These are phyloP conservation scores for Cherax quadricarinatus DNA, from an alignment of 1,140 invertebrate genomes.

Conservation along the genomic window DNA sequence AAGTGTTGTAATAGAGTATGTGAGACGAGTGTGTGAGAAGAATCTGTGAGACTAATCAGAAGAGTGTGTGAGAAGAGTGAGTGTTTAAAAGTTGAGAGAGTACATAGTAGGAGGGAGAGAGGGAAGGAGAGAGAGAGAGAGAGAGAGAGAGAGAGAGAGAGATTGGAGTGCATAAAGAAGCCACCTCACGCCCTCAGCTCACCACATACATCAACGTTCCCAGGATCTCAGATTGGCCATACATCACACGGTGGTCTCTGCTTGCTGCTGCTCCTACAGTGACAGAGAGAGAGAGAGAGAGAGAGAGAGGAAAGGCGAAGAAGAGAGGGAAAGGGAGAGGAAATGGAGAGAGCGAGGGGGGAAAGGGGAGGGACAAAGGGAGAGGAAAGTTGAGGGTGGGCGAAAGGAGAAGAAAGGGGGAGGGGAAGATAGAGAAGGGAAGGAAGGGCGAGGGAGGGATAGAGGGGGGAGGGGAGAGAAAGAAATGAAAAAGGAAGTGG, in stretches of 20 bases:
- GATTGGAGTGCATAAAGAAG: not conserved
- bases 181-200: not conserved
- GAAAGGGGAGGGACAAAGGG: no score
- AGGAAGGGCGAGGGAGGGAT: not conserved
- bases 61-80: no score
- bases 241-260: not conserved
- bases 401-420: slow-evolving; percentile 16
- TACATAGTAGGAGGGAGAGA: no score
- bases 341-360: not conserved
- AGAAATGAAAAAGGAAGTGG: not conserved
- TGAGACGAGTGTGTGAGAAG: no score
- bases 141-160: not conserved
- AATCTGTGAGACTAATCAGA: no score
- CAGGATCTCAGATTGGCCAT: not conserved
- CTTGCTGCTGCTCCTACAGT: not conserved
- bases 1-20: no score
- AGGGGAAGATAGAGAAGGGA: not conserved
- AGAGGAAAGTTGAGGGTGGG: not conserved
- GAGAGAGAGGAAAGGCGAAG: slow-evolving; percentile 1
- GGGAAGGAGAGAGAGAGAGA: not conserved
- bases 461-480: slow-evolving; percentile 8
- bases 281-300: slow-evolving; percentile 24
- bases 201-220: not conserved
- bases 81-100: no score
- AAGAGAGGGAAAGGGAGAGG: slow-evolving; percentile 7